A percentile compares a stretch with the other conserved stretches of the same genome.
These are phyloP conservation scores for Acanthornis magna DNA, from an alignment of 2,797 vertebrate genomes.

Conservation along the genomic window DNA sequence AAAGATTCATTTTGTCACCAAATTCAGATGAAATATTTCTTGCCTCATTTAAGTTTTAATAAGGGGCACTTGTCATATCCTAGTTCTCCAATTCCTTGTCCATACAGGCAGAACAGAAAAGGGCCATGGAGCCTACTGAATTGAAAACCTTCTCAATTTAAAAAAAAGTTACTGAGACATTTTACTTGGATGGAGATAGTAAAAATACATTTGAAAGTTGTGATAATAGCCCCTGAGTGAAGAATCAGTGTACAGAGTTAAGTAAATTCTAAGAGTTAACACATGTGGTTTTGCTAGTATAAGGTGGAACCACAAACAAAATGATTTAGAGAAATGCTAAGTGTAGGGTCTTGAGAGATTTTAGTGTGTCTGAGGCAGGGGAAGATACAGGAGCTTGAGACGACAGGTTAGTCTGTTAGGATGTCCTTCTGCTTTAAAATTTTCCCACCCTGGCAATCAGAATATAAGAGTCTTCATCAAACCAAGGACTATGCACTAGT, in stretches of 20 bases:
- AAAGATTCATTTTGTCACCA: not conserved
- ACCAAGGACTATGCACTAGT: not conserved
- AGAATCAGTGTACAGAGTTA: not conserved
- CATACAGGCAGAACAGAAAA: not conserved
- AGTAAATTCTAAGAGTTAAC: not conserved
- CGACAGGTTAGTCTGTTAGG: not conserved
- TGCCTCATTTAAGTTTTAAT: not conserved
- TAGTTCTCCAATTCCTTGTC: not conserved
- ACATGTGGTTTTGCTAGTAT: not conserved
- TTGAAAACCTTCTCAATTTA: not conserved
- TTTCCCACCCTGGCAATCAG: not conserved
- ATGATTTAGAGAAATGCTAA: not conserved
- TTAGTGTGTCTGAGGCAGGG: not conserved
- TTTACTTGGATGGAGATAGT: not conserved
- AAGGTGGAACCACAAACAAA: not conserved
- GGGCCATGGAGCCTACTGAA: not conserved
- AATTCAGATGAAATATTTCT: not conserved
- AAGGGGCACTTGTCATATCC: not conserved
- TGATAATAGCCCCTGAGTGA: not conserved
- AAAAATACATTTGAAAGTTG: not conserved
- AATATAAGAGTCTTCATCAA: not conserved
- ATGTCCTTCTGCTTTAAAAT: not conserved
- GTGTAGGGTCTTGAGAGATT: not conserved
- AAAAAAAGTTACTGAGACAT: not conserved
- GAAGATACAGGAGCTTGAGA: not conserved